Evolutionary conservation across 2,888 invertebrate genomes (phyloP).

Genomic region (Myopa testacea): DNA sequence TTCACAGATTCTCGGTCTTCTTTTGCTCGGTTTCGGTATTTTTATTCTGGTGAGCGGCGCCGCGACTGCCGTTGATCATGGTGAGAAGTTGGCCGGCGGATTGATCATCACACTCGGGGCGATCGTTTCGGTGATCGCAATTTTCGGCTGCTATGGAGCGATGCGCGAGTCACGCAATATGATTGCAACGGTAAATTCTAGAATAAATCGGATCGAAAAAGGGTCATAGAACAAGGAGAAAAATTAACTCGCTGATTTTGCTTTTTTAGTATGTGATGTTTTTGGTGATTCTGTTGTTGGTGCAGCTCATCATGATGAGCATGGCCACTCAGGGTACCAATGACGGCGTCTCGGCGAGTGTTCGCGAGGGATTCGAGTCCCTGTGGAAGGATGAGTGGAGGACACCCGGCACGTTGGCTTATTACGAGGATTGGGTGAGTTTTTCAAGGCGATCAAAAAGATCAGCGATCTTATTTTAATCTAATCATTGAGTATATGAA

Average conservation of each 20-base stretch:
- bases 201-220: neutral
- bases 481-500: neutral
- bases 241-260: neutral
- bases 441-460: neutral
- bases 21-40: slow-evolving; percentile 59
- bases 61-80: slow-evolving; percentile 57
- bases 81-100: slow-evolving; percentile 60
- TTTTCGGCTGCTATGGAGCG: slow-evolving; percentile 61
- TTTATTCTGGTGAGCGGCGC: slow-evolving; percentile 59
- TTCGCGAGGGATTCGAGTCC: slow-evolving; percentile 58
- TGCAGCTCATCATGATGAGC: slow-evolving; percentile 58
- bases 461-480: too few species aligned
- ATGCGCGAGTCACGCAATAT: slow-evolving; percentile 57
- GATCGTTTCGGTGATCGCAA: slow-evolving; percentile 54
- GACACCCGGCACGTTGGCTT: slow-evolving; percentile 56
- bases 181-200: slow-evolving; percentile 20
- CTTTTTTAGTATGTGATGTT: slow-evolving; percentile 53
- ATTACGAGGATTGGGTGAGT: slow-evolving; percentile 58
- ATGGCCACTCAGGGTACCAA: slow-evolving; percentile 62
- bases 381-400: slow-evolving; percentile 57
- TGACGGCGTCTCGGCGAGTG: slow-evolving; percentile 61
- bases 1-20: slow-evolving; percentile 56
- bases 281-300: slow-evolving; percentile 54
- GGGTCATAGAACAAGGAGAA: neutral
- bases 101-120: slow-evolving; percentile 59